Percentiles rank a stretch among this genome's conserved stretches.
These are phyloP conservation scores for Phragmatobia fuliginosa DNA, from an alignment of 2,888 invertebrate species.

Conservation along the genomic window DNA sequence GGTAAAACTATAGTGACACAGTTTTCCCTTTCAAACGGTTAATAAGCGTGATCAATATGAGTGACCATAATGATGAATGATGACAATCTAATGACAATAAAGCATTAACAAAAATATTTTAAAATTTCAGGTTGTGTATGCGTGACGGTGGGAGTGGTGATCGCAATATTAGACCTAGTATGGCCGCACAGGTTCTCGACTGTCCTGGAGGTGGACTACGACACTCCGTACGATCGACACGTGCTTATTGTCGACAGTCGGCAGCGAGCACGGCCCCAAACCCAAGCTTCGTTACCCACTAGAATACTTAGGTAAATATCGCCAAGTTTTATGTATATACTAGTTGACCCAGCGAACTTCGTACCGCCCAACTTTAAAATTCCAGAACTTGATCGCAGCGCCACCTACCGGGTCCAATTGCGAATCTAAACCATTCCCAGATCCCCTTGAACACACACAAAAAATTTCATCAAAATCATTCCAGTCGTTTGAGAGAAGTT, in stretches of 20 bases:
- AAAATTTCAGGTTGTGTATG: slow-evolving; percentile 90
- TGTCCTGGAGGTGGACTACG: slow-evolving; percentile 96
- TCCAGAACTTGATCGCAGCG: too few species aligned
- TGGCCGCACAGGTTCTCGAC: slow-evolving; percentile 97
- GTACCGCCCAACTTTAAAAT: too few species aligned
- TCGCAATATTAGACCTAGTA: slow-evolving; percentile 92
- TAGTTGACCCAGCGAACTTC: too few species aligned
- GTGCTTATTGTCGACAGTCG: slow-evolving; percentile 95
- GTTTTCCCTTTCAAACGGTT: neutral
- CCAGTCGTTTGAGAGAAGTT: too few species aligned
- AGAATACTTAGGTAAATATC: slow-evolving; percentile 89
- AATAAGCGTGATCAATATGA: neutral
- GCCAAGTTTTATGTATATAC: neutral
- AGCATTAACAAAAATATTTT: neutral
- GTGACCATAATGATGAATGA: too few species aligned
- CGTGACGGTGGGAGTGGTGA: slow-evolving; percentile 91
- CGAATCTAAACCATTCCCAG: too few species aligned
- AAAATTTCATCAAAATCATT: too few species aligned
- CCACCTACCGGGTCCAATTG: too few species aligned
- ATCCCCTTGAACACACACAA: too few species aligned
- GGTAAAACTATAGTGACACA: neutral
- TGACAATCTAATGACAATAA: too few species aligned
- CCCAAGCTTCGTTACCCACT: slow-evolving; percentile 79
- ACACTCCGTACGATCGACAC: slow-evolving; percentile 97
- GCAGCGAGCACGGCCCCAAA: slow-evolving; percentile 78